Base-by-base conservation (phyloP, 2,113 vertebrate species). In the Amphilophus citrinellus region DNA sequence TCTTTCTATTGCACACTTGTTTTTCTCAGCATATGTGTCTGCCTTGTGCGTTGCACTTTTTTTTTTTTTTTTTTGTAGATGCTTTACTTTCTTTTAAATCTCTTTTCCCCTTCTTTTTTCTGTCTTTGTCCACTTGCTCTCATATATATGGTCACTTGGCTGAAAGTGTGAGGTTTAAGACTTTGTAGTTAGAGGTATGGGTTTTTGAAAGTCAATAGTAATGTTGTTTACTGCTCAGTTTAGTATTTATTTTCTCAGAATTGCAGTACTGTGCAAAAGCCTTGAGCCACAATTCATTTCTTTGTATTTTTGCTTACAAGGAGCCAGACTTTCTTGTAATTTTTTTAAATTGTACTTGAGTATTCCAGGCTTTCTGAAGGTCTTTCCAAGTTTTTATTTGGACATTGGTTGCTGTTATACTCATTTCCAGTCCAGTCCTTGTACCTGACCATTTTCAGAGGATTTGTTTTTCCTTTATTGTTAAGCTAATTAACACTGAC, bases 1-100 rank as follows among this genome's bases (percentile, higher is more conserved):
- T 79, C 56, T 89, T 63, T 79, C 47, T 53, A 27, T 27, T 71
- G 66, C 66, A 71, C 44, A 17, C 47, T 79, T 77, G 44, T 77
- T 59, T 75, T 17, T 32, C 66, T 53, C 24, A 71, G 24, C 24
- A 71, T 71, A 71, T 20, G 32, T 78, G 4, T 66, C 57, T 20
- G 24, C 20, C 18, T 58, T 44, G 14, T 22, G 2, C 8, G 3
- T 27, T 71, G 18, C 66, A 71, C 44, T 30, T 17, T 50, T 9
- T 24, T 22, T 2, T 50, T 50, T 50, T 68, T 66, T 53, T 50
- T 71, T 68, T 76, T 78, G 22, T 44, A 6, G n/a, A 35, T 58
- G 15, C 9, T 79, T 83, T 5, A 32, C 20, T 9, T 57, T 79
- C 8, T 61, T 79, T 57, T 44, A 32, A 44, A 11, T 18, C 2